These are phyloP conservation scores for Philaethria dido DNA, from an alignment of 2,888 invertebrate species.

Conservation along the genomic window DNA sequence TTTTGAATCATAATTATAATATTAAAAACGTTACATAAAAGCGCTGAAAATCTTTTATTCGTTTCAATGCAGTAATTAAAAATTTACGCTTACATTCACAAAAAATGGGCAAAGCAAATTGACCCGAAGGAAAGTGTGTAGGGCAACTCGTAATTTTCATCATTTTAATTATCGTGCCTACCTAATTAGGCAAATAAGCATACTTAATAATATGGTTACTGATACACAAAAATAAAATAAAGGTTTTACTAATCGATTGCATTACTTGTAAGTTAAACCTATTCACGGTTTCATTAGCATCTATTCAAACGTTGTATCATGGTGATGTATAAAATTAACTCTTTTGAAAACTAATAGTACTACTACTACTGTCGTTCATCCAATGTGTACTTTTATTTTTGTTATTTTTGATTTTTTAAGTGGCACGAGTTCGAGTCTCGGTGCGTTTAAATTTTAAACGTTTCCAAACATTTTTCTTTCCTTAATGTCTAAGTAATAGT, in stretches of 20 bases:
- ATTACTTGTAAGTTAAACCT: conserved; percentile 23
- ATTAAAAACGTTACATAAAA: neutral
- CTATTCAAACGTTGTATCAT: conserved; percentile 39
- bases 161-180: conserved; percentile 1
- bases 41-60: neutral
- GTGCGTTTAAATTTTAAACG: too few relatives aligned
- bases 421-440: too few relatives aligned
- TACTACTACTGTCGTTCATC: too few relatives aligned
- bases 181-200: neutral
- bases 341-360: conserved; percentile 38
- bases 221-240: conserved; percentile 11
- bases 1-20: neutral
- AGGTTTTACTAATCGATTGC: conserved; percentile 26
- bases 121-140: conserved; percentile 2
- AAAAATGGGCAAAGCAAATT: conserved; percentile 13
- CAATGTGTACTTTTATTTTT: too few relatives aligned
- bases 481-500: too few relatives aligned
- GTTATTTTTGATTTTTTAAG: too few relatives aligned
- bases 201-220: neutral
- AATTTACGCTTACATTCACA: conserved; percentile 15
- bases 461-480: too few relatives aligned
- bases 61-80: conserved; percentile 17
- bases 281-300: conserved; percentile 42
- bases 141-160: neutral
- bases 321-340: conserved; percentile 41